phyloP scores from a whole-genome alignment of 1,140 invertebrate genomes.

The Drosophila navojoa region DNA sequence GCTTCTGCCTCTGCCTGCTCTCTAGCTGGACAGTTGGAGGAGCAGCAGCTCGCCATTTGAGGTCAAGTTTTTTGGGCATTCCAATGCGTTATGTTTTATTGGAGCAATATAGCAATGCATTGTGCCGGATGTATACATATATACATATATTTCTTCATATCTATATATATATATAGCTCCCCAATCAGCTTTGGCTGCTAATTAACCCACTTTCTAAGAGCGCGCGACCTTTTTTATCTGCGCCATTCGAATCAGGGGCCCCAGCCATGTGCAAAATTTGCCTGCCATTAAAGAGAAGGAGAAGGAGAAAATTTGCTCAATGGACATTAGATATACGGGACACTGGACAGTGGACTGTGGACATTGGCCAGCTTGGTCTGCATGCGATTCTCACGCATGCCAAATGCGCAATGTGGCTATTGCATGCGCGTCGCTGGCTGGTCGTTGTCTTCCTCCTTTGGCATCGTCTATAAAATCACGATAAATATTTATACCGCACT shows the following conservation, averaged over 20 bases:
- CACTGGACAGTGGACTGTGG: conserved; percentile 35
- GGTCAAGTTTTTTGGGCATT: conserved; percentile 67
- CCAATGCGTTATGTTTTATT: conserved; percentile 72
- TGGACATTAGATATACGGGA: conserved; percentile 13
- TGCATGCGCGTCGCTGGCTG: conserved; percentile 33
- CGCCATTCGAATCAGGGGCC: conserved; percentile 47
- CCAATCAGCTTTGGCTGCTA: conserved; percentile 36
- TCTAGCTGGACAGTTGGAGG: conserved; percentile 19
- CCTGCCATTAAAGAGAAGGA: conserved; percentile 51
- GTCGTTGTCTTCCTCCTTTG: conserved; percentile 26
- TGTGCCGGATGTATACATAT: neutral
- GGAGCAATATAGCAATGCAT: conserved; percentile 38
- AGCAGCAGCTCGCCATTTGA: conserved; percentile 38
- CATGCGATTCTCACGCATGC: conserved; percentile 72
- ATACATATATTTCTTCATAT: too few species aligned
- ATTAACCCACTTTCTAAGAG: conserved; percentile 74
- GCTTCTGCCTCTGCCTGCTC: neutral
- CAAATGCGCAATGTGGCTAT: conserved; percentile 17
- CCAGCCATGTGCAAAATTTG: conserved; percentile 53
- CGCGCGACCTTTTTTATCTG: conserved; percentile 58
- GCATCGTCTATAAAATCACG: conserved; percentile 71
- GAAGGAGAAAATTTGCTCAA: conserved; percentile 26
- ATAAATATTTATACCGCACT: conserved; percentile 80
- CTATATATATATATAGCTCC: too few species aligned
- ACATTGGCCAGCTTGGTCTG: conserved; percentile 31